These are phyloP conservation scores for Labia minor DNA, from an alignment of 2,888 invertebrate species.

Conservation along the genomic window DNA sequence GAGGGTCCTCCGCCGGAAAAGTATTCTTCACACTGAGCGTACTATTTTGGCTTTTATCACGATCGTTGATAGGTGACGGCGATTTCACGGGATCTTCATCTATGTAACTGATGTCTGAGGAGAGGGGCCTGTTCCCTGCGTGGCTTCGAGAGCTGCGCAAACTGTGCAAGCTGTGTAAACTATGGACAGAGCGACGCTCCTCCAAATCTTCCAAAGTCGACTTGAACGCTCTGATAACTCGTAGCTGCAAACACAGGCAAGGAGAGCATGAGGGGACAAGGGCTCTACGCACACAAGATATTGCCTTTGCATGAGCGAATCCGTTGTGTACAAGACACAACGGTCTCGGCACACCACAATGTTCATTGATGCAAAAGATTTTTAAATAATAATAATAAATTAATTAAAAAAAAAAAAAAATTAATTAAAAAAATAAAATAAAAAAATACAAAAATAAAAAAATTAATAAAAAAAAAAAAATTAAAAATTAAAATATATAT, in stretches of 20 bases:
- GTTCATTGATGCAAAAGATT: constrained; percentile 28
- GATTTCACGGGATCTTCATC: constrained; percentile 52
- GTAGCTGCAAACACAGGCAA: constrained; percentile 85
- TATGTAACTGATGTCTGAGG: constrained; percentile 72
- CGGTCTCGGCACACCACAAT: neutral
- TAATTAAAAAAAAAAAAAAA: constrained; percentile 23
- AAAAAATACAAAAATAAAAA: constrained; percentile 26
- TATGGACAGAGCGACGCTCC: constrained; percentile 97
- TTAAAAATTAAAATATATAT: too few relatives aligned
- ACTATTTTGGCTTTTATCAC: constrained; percentile 29
- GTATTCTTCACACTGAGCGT: constrained; percentile 29
- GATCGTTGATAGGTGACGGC: constrained; percentile 36
- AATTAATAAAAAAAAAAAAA: too few relatives aligned
- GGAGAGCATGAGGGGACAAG: constrained; percentile 33
- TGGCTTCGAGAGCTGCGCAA: constrained; percentile 67
- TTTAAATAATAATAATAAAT: constrained; percentile 28
- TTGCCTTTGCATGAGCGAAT: neutral
- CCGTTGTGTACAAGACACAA: neutral
- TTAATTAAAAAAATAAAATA: constrained; percentile 19
- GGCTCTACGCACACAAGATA: constrained; percentile 26
- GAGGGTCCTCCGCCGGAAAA: constrained; percentile 30
- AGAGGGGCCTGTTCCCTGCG: constrained; percentile 58
- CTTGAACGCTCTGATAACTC: constrained; percentile 99
- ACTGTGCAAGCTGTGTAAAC: constrained; percentile 87
- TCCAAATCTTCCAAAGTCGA: constrained; percentile 98